Percentiles rank a stretch among this genome's conserved stretches.
Conservation (phyloP, 2,888 invertebrate genomes). For the Strigamia maritima region DNA sequence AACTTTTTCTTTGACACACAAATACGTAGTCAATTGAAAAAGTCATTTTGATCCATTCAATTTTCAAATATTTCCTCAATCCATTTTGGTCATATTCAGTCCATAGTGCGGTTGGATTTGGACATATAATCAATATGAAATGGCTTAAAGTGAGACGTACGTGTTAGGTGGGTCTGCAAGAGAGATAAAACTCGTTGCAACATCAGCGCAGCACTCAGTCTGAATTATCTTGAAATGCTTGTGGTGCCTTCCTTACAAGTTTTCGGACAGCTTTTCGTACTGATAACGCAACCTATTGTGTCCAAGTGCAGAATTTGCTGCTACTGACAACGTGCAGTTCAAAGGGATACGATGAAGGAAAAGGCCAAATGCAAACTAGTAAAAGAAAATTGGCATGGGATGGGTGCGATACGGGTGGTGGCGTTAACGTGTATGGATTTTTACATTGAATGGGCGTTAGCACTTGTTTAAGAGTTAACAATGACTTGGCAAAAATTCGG, state of each 20-base stretch:
- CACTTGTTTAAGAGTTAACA: no score
- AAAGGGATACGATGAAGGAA: not conserved
- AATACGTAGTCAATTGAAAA: not conserved
- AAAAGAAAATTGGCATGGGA: not conserved
- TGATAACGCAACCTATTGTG: constrained; percentile 24
- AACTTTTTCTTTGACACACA: not conserved
- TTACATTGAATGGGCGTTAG: not conserved
- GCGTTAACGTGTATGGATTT: not conserved
- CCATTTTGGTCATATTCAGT: constrained; percentile 22
- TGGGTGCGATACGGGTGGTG: not conserved
- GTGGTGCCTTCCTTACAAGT: constrained; percentile 28
- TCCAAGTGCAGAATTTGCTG: constrained; percentile 22
- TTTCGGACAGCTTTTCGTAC: constrained; percentile 24
- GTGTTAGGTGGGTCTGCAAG: constrained; percentile 31
- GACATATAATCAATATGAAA: constrained; percentile 29
- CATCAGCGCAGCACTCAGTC: constrained; percentile 8
- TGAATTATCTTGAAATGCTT: constrained; percentile 26
- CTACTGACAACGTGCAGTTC: constrained; percentile 25
- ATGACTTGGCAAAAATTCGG: no score
- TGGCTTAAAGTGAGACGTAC: constrained; percentile 32
- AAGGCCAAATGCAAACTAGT: not conserved
- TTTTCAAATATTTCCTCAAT: not conserved
- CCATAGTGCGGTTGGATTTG: constrained; percentile 28
- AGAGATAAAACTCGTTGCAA: constrained; percentile 24
- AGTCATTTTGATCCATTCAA: not conserved